Evolutionary conservation across 1,140 invertebrate genomes (phyloP).

Genomic region (Trichogramma pretiosum): DNA sequence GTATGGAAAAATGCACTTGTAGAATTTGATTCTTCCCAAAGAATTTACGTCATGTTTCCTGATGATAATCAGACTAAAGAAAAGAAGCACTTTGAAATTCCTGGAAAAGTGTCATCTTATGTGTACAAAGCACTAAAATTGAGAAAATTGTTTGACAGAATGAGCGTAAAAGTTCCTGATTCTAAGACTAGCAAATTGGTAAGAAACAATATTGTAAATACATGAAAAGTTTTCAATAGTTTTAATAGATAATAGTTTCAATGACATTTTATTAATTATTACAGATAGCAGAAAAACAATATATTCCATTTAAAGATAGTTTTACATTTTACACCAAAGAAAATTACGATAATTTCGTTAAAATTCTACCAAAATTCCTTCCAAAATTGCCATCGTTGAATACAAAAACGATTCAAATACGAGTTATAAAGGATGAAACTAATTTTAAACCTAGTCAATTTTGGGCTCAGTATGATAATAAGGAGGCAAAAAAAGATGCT

Average conservation of each 20-base stretch:
- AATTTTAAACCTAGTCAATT: conserved; percentile 51
- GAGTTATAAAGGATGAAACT: conserved; percentile 38
- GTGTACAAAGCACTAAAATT: conserved; percentile 75
- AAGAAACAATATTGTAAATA: too few species aligned
- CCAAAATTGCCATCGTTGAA: conserved; percentile 46
- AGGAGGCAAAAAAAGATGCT: conserved; percentile 18
- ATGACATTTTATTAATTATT: background rate
- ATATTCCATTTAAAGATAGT: background rate
- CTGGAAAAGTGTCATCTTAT: conserved; percentile 55
- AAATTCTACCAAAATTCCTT: conserved; percentile 25
- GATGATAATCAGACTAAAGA: conserved; percentile 26
- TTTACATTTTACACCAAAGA: conserved; percentile 7
- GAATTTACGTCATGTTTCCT: conserved; percentile 55
- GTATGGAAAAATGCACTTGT: conserved; percentile 47
- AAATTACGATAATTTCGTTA: conserved; percentile 6
- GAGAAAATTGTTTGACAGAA: conserved; percentile 36
- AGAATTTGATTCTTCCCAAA: conserved; percentile 51
- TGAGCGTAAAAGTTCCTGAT: conserved; percentile 1
- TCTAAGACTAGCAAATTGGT: conserved; percentile 1
- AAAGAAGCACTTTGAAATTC: conserved; percentile 36
- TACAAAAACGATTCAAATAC: conserved; percentile 5
- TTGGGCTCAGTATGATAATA: conserved; percentile 44
- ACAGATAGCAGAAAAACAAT: conserved; percentile 14
- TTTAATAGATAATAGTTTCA: background rate
- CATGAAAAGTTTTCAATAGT: too few species aligned